Evolutionary conservation across 1,140 invertebrate species (phyloP), one percentile per base, ranked within the genome.

Genomic region (Parasteatoda tepidariorum): DNA sequence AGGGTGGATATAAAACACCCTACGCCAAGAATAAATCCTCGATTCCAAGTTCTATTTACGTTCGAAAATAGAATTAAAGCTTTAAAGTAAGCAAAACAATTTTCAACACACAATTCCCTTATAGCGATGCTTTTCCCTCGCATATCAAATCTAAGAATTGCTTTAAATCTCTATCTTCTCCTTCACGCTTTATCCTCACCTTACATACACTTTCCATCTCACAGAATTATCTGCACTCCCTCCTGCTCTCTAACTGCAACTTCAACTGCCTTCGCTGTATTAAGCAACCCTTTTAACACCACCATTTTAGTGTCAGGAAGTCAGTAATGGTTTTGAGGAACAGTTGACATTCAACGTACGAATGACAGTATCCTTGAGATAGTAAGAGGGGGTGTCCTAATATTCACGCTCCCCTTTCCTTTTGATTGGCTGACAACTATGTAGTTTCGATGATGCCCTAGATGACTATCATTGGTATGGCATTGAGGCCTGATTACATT

Each of bases 281-380:
- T 78, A 78, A 78, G 74, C 66, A 78, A 78, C 74, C 74, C 74
- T 78, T 78, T 78, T 78, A 78, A 66, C 74, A 78, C 61, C 61
- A 26, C 22, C 61, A 66, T 78, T 54, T 66, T 48, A 7, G 74
- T 41, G n/a, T 74, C 71, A 31, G 71, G 41, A 24, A 41, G 24
- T 59, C 26, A 38, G 74, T 66, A 78, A 78, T 78, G 74, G 74
- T 38, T 28, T 73, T 73, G n/a, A n/a, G n/a, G n/a, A n/a, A n/a
- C n/a, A n/a, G n/a, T n/a, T n/a, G 18, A 22, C 13, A 59, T 13
- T n/a, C 9, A n/a, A 22, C 55, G 73, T 33, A 28, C 28, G 34
- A 75, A 75, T 41, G 73, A 62, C 55, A 62, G 30, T 34, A 38
- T 38, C 28, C 31, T 38, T 71, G 68, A 57, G 41, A 71, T 54